phyloP scores from a whole-genome alignment of 2,888 invertebrate species.

The Apamea anceps region DNA sequence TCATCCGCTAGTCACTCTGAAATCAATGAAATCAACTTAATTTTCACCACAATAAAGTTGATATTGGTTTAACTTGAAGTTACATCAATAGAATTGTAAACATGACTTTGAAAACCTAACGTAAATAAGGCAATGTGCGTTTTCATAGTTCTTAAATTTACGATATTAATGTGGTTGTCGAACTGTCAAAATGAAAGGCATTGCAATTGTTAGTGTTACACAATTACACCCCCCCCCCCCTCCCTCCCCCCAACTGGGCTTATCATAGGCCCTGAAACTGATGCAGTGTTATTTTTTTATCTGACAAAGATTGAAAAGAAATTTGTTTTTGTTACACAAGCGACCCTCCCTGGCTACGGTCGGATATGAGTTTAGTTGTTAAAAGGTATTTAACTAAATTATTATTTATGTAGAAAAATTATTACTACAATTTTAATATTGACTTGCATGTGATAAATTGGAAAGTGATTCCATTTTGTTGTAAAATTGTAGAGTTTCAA shows the following conservation, averaged over 20 bases:
- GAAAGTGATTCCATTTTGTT: background rate
- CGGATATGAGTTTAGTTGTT: conserved; percentile 45
- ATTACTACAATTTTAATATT: background rate
- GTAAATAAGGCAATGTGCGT: no score
- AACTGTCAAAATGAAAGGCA: no score
- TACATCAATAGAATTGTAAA: no score
- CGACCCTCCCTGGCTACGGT: conserved; percentile 37
- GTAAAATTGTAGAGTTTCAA: background rate
- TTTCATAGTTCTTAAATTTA: no score
- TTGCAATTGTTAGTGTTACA: background rate
- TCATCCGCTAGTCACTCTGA: no score
- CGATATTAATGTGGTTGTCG: no score
- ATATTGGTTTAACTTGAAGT: no score
- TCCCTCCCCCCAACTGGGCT: background rate
- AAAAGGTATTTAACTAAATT: conserved; percentile 44
- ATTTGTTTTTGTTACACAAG: conserved; percentile 48
- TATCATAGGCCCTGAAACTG: background rate
- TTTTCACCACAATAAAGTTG: no score
- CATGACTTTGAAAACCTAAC: no score
- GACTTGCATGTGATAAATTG: conserved; percentile 16
- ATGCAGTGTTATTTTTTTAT: background rate
- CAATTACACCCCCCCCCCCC: background rate
- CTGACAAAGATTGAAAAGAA: conserved; percentile 40
- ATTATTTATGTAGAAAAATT: background rate
- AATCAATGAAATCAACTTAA: no score